Base-by-base conservation (phyloP, 2,888 invertebrate species). In the Acanthosepion pharaonis region DNA sequence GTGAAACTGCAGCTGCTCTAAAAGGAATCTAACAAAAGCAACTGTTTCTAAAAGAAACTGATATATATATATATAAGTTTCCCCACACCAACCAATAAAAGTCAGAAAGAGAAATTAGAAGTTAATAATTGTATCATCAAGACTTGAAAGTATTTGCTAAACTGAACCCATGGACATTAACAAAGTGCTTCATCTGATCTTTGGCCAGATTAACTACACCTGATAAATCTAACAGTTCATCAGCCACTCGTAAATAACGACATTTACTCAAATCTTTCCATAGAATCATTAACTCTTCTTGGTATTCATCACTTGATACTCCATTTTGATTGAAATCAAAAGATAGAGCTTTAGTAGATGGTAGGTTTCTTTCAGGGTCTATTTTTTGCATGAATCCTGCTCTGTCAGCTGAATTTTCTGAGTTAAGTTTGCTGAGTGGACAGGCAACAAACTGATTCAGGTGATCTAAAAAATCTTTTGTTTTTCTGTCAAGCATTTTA, bases 241-340 rank as follows among this genome's bases (percentile, higher is more conserved):
- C 96, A 6, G 96, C 96, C 11, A 97, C 95, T 8, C 97, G 94
- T 53, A 97, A 95, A 95, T 97, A 97, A 8, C 97, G 96, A 94
- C 96, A 96, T 94, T 97, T 97, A 93, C 96, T 96, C 95, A 97
- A 95, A 93, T 96, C 97, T 94, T 96, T 96, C 97, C 97, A 97
- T 28, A 96, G 95, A 25, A 96, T 95, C 53, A 95, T 94, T 15
- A 96, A 95, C 53, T 95, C 95, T 64, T 96, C 94, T 91, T 95
- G 95, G 92, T 97, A 96, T 53, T 96, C 96, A 53, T 96, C 96
- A 94, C 96, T 8, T 15, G 15, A n/a, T n/a, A 78, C 78, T 33
- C 49, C n/a, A 9, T n/a, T 53, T 49, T 28, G 51, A 49, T 93
- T 93, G 28, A 93, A 93, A 28, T 93, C n/a, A 51, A 93, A n/a